Base-by-base conservation (phyloP, 2,888 invertebrate species). In the Sceliomorpha sp. region DNA sequence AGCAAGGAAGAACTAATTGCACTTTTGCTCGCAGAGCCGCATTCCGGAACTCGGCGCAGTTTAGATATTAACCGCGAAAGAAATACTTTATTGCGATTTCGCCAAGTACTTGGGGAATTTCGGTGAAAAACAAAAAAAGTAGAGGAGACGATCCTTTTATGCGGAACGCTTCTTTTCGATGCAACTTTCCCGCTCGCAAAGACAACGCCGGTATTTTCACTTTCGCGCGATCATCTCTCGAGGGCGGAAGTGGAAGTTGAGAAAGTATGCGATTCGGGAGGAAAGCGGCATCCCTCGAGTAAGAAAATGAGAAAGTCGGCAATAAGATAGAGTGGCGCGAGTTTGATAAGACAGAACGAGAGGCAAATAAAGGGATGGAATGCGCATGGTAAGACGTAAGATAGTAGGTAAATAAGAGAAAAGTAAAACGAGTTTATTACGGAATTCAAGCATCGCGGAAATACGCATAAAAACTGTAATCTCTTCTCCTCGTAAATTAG, bases 401-500 rank as follows among this genome's bases (percentile, higher is more conserved):
- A 53, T 5, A 13, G 15, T 5, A 26, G 34, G 51, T 58, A 55
- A 66, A 51, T 45, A 37, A 39, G 20, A 15, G 24, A 36, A 51
- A 37, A 45, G 37, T 12, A 15, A 39, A 58, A 58, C 44, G 50
- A 51, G 42, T 66, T 58, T 64, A 66, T 51, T 47, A 40, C 39
- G 32, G 32, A 37, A 51, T 56, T 56, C 40, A 40, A 59, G 34
- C 37, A 59, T 36, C 36, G 50, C 29, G 58, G 31, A 45, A 62
- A 55, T 50, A 60, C 62, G 59, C 56, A 60, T 39, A 58, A 74
- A 73, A 76, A 74, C 47, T 77, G 74, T 77, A 70, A 78, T 78
- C 74, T 76, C 74, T 72, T 56, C 47, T 32, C 72, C 56, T 45
- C 75, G 74, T 78, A 78, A 80, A 81, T 81, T 78, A 77, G 73